A percentile compares a stretch with the other conserved stretches of the same genome.
Conservation (phyloP, 2,797 vertebrate genomes). For the Enteromius viviparus region DNA sequence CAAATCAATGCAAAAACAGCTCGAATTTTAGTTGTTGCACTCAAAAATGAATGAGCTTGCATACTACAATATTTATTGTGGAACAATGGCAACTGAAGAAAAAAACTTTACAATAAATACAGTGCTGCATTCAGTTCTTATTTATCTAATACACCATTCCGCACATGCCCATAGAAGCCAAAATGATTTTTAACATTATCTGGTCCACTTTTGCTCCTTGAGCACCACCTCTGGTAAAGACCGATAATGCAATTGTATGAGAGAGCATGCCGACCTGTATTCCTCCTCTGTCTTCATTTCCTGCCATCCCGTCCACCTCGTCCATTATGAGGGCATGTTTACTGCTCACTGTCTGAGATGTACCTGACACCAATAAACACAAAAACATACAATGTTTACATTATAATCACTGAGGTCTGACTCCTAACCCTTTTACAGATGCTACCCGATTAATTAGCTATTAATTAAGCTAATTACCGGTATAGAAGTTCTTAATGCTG, state of each 20-base stretch:
- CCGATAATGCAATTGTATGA: conserved; percentile 2
- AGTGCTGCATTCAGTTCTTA: not conserved
- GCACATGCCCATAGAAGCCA: not conserved
- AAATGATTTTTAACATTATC: not conserved
- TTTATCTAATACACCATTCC: not conserved
- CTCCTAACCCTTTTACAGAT: not conserved
- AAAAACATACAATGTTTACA: conserved; percentile 27
- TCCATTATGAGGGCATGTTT: conserved; percentile 97
- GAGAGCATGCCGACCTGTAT: conserved; percentile 83
- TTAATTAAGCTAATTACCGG: conserved; percentile 73
- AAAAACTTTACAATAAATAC: not conserved
- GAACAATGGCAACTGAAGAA: not conserved
- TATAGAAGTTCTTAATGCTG: conserved; percentile 93
- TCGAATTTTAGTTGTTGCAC: not conserved
- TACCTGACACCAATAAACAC: conserved; percentile 72
- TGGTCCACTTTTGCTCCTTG: conserved; percentile 31
- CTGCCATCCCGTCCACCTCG: conserved; percentile 99
- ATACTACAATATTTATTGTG: not conserved
- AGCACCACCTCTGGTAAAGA: conserved; percentile 37
- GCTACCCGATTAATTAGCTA: not conserved
- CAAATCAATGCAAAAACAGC: not conserved
- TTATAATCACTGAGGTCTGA: not conserved
- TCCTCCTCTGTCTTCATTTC: conserved; percentile 95
- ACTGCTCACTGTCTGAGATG: conserved; percentile 80
- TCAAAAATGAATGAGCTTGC: not conserved